Evolutionary conservation across 2,888 invertebrate genomes (phyloP).

Genomic region (Agrotis segetum): DNA sequence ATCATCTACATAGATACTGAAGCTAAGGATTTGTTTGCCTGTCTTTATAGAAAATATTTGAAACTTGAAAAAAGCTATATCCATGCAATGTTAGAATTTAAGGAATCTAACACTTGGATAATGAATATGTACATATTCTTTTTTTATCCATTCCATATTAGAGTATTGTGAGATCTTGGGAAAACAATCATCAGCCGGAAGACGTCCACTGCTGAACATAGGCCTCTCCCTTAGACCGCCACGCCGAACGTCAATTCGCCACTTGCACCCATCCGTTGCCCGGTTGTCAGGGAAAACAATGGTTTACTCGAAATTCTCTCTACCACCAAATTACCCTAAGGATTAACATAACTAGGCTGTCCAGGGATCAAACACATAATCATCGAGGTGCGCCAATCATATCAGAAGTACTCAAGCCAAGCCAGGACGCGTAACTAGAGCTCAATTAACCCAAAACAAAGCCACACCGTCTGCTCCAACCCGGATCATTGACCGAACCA

Average conservation of each 20-base stretch:
- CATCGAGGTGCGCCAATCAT: neutral
- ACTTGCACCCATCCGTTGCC: no score
- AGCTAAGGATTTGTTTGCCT: neutral
- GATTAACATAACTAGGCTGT: neutral
- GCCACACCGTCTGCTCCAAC: slow-evolving; percentile 37
- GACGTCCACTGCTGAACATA: no score
- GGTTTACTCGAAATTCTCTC: neutral
- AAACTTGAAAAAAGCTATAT: no score
- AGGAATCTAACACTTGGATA: no score
- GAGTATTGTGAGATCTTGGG: neutral
- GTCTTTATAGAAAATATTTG: neutral
- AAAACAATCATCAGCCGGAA: no score
- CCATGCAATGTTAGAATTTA: no score
- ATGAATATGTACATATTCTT: no score
- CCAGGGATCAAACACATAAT: neutral
- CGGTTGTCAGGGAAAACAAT: no score
- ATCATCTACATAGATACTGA: neutral
- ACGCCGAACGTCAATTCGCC: no score
- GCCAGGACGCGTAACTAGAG: slow-evolving; percentile 21
- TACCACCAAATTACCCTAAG: neutral
- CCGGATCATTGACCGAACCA: slow-evolving; percentile 60
- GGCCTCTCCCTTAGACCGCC: no score
- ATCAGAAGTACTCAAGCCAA: neutral
- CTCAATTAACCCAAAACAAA: slow-evolving; percentile 37
- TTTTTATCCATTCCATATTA: no score